phyloP scores from a whole-genome alignment of 2,888 invertebrate genomes.

The Pinctada fucata region DNA sequence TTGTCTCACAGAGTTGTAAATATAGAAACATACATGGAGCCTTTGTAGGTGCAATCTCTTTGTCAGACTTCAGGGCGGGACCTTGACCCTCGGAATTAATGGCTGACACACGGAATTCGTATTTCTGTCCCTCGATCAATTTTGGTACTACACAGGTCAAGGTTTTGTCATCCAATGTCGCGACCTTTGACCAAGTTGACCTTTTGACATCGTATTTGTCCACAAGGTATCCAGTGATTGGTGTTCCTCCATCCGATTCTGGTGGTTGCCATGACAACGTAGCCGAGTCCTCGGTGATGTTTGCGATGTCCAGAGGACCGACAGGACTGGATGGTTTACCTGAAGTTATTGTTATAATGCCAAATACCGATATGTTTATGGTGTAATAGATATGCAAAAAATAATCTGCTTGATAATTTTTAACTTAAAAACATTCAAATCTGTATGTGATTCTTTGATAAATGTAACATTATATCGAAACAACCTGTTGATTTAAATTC shows the following conservation, averaged over 20 bases:
- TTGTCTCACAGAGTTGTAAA: too few relatives aligned
- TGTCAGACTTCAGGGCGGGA: conserved; percentile 77
- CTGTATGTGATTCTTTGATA: too few relatives aligned
- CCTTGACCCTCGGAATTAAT: conserved; percentile 69
- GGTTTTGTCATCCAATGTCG: conserved; percentile 52
- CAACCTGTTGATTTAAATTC: too few relatives aligned
- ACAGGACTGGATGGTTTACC: conserved; percentile 66
- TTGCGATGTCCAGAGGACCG: conserved; percentile 59
- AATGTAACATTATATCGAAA: too few relatives aligned
- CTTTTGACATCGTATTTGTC: conserved; percentile 69
- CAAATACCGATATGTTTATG: not conserved
- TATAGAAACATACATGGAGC: conserved; percentile 51
- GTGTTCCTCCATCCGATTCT: conserved; percentile 72
- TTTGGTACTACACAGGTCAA: conserved; percentile 60
- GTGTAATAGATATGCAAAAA: not conserved
- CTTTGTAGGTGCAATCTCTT: conserved; percentile 59
- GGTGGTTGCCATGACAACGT: conserved; percentile 73
- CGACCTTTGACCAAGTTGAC: conserved; percentile 59
- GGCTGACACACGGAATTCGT: conserved; percentile 75
- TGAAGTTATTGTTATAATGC: conserved; percentile 32
- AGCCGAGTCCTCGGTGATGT: conserved; percentile 65
- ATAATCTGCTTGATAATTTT: not conserved
- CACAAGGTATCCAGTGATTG: conserved; percentile 71
- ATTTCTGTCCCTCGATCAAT: conserved; percentile 71
- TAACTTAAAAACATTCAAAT: too few relatives aligned